Evolutionary conservation across 2,113 vertebrate species (phyloP).

Genomic region (Heteronetta atricapilla): DNA sequence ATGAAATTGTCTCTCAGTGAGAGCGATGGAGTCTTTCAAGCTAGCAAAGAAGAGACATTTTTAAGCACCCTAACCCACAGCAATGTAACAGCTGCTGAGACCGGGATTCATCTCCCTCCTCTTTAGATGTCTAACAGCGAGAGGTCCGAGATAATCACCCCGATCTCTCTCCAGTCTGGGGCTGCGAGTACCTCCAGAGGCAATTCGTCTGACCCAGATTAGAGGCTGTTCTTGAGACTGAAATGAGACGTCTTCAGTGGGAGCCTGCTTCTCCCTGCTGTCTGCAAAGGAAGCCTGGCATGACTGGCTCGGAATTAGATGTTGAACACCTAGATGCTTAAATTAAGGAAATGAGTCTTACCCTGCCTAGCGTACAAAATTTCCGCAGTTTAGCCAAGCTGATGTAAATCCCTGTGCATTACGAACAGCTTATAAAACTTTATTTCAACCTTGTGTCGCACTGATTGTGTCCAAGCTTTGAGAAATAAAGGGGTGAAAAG

Average conservation of each 20-base stretch:
- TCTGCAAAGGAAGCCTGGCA: background rate
- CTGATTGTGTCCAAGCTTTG: background rate
- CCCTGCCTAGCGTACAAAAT: background rate
- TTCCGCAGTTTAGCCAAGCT: background rate
- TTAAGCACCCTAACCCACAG: slow-evolving; percentile 30
- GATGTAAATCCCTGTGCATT: background rate
- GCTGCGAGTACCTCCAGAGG: background rate
- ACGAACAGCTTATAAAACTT: background rate
- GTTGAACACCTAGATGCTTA: background rate
- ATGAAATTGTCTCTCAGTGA: slow-evolving; percentile 54
- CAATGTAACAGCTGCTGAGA: slow-evolving; percentile 28
- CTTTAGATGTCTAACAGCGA: slow-evolving; percentile 12
- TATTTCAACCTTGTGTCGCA: background rate
- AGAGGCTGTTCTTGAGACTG: background rate
- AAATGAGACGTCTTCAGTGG: background rate
- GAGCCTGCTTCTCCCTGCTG: background rate
- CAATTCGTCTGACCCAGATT: slow-evolving; percentile 10
- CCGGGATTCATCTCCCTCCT: slow-evolving; percentile 36
- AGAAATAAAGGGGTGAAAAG: background rate
- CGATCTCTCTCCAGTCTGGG: slow-evolving; percentile 13
- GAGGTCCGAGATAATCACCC: slow-evolving; percentile 54
- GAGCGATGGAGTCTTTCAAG: slow-evolving; percentile 41
- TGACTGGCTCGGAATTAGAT: background rate
- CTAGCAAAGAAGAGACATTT: background rate
- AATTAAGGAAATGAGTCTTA: slow-evolving; percentile 14